Percentiles rank a stretch among this genome's conserved stretches.
phyloP scores from a whole-genome alignment of 1,140 invertebrate genomes.

The Rhizoglyphus robini region DNA sequence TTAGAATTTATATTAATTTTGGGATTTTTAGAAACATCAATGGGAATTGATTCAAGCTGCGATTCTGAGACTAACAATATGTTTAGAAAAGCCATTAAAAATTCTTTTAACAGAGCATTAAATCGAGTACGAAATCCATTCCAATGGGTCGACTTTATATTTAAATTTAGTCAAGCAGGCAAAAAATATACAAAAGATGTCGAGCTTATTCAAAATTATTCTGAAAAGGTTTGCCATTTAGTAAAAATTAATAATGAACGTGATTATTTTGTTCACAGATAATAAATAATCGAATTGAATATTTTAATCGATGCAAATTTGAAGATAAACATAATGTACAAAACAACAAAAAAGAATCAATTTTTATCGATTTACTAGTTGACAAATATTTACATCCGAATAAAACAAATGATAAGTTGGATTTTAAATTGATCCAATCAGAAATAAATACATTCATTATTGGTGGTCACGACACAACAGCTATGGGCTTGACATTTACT shows the following conservation, averaged over 20 bases:
- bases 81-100: neutral
- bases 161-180: slow-evolving; percentile 18
- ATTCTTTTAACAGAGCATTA: slow-evolving; percentile 31
- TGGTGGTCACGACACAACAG: slow-evolving; percentile 32
- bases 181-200: slow-evolving; percentile 15
- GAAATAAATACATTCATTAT: slow-evolving; percentile 72
- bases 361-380: slow-evolving; percentile 61
- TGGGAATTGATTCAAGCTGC: neutral
- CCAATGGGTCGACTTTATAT: slow-evolving; percentile 17
- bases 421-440: slow-evolving; percentile 49
- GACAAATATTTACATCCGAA: slow-evolving; percentile 54
- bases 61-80: neutral
- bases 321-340: too few species aligned
- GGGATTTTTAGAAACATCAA: slow-evolving; percentile 3
- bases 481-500: slow-evolving; percentile 13
- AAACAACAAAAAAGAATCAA: too few species aligned
- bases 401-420: slow-evolving; percentile 41
- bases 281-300: slow-evolving; percentile 2
- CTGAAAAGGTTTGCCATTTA: slow-evolving; percentile 16
- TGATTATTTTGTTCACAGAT: neutral
- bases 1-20: too few species aligned
- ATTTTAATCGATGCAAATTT: neutral
- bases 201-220: slow-evolving; percentile 6
- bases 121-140: slow-evolving; percentile 15
- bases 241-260: too few species aligned